phyloP scores from a whole-genome alignment of 2,113 vertebrate genomes.

The Andinoacara biseriatus region DNA sequence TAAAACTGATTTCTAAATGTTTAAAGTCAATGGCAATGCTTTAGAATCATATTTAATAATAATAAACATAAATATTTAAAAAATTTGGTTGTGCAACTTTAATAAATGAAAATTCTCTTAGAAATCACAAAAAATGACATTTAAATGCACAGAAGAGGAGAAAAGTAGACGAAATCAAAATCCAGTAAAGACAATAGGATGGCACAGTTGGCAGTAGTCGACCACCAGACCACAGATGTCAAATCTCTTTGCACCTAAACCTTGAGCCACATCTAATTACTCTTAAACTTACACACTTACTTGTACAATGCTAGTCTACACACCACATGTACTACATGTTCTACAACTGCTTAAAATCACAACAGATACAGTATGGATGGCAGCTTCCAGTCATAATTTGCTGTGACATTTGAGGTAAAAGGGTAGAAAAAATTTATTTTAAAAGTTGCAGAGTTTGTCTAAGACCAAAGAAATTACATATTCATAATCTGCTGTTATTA shows the following conservation, averaged over 20 bases:
- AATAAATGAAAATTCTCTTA: not conserved
- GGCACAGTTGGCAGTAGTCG: not conserved
- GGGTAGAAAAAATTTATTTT: not conserved
- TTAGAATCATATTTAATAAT: not conserved
- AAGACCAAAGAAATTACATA: not conserved
- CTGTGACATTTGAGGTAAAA: not conserved
- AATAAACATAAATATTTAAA: not conserved
- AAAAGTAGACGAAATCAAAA: not conserved
- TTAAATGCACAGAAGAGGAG: not conserved
- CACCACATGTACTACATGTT: not conserved
- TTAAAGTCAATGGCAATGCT: not conserved
- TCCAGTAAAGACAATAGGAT: not conserved
- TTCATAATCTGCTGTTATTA: not conserved
- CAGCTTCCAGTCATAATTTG: not conserved
- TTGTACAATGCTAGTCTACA: not conserved
- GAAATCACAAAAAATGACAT: no score
- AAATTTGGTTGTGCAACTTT: not conserved
- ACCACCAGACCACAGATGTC: not conserved
- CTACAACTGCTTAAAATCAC: not conserved
- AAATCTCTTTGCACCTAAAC: not conserved
- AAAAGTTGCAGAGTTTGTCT: not conserved
- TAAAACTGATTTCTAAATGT: not conserved
- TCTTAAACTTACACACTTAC: not conserved
- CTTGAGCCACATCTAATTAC: not conserved
- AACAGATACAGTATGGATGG: not conserved